These are phyloP conservation scores for Cephus nigrinus DNA, from an alignment of 2,888 invertebrate species.

Conservation along the genomic window DNA sequence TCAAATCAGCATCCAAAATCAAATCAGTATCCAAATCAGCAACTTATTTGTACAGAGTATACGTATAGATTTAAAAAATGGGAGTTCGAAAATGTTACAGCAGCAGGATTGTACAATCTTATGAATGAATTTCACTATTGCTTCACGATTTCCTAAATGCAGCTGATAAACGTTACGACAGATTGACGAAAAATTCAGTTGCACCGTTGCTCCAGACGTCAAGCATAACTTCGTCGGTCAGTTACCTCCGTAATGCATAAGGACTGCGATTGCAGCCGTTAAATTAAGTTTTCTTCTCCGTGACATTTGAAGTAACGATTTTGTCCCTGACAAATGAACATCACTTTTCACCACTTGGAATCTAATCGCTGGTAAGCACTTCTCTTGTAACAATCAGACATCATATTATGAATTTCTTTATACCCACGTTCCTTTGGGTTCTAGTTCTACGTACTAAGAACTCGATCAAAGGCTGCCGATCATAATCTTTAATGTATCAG, in stretches of 20 bases:
- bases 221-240: slow-evolving; percentile 6
- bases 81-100: background rate
- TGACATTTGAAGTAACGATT: background rate
- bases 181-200: background rate
- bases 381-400: background rate
- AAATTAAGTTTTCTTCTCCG: background rate
- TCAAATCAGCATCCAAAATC: no score
- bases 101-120: background rate
- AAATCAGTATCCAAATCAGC: background rate
- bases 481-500: no score
- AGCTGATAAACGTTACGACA: background rate
- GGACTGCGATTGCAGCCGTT: background rate
- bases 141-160: background rate
- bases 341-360: background rate
- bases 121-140: slow-evolving; percentile 6
- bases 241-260: slow-evolving; percentile 9
- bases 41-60: background rate
- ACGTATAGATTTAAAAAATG: background rate
- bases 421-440: background rate
- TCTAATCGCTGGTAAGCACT: background rate
- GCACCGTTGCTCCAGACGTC: slow-evolving; percentile 12
- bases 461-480: no score
- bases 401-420: background rate
- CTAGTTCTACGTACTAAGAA: background rate
- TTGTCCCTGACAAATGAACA: background rate